Evolutionary conservation across 2,113 vertebrate species (phyloP), one percentile per base, ranked within the genome.

Genomic region (Psammodynastes pulverulentus): DNA sequence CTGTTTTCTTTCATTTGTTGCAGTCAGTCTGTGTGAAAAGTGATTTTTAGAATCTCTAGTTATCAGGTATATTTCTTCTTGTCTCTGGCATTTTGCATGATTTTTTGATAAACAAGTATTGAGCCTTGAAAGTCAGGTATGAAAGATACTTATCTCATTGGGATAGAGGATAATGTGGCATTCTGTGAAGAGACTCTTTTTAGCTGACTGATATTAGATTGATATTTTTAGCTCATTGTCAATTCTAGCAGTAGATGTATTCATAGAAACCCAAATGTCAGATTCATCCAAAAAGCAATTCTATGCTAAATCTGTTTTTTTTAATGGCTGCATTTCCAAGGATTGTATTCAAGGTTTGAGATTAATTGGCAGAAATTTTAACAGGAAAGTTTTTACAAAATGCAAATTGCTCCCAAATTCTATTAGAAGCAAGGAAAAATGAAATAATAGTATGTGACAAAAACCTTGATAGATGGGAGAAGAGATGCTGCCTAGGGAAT

Each of bases 61-160:
- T 94, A 49, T 91, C 89, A 88, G 29, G 89, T 49, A 58, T 89
- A 49, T 39, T 94, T 86, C 72, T 89, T 86, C 91, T 93, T n/a
- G 24, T 93, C 90, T 92, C 34, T 13, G 45, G 58, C n/a, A 43
- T 8, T 48, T 88, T 87, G 72, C 0, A 0, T 92, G 89, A 93
- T 94, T 95, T 95, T 86, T 51, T 92, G 72, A 88, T 94, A 94
- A 91, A 90, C 72, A 26, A 86, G 84, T 88, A 48, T 26, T 0
- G 1, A 93, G 92, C 12, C 23, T 62, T 51, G 56, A 17, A 90
- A 85, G 90, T 85, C 0, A 29, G 87, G 1, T 93, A 52, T 85
- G 87, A 91, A 85, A 51, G 84, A 29, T 45, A 52, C 23, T 92
- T 89, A n/a, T 45, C 45, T 93, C 51, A 26, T 94, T 21, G 48